These are phyloP conservation scores for Lasioglossum figueresi DNA, from an alignment of 2,888 invertebrate species.

Conservation along the genomic window DNA sequence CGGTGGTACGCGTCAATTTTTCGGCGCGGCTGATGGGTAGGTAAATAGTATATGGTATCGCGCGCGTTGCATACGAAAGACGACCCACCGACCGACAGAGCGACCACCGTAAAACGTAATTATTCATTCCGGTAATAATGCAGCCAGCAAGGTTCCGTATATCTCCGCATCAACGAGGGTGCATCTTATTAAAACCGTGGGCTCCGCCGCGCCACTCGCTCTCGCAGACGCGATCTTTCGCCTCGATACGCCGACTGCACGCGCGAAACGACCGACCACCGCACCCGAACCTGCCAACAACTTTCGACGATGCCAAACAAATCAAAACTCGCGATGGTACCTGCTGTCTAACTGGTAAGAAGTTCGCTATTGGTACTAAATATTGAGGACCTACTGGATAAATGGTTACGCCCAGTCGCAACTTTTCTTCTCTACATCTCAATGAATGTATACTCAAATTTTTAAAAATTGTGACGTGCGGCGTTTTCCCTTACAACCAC, in stretches of 20 bases:
- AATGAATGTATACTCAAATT: no score
- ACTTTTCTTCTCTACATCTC: no score
- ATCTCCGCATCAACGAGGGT: conserved; percentile 75
- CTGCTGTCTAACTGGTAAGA: not conserved
- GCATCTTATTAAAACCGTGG: conserved; percentile 77
- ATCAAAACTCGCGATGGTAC: not conserved
- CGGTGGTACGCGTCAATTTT: conserved; percentile 50
- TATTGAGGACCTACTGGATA: not conserved
- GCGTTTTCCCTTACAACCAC: no score
- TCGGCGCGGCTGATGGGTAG: conserved; percentile 10
- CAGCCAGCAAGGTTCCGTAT: conserved; percentile 60
- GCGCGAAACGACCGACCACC: not conserved
- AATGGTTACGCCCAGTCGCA: no score
- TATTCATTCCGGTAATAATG: conserved; percentile 76
- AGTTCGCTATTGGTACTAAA: not conserved
- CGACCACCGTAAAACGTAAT: conserved; percentile 69
- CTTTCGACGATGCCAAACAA: conserved; percentile 26
- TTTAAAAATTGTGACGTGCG: no score
- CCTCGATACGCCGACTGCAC: conserved; percentile 18
- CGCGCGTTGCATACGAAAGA: conserved; percentile 54
- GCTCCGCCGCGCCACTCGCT: not conserved
- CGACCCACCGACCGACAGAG: conserved; percentile 51
- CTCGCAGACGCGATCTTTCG: conserved; percentile 17
- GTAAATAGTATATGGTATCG: conserved; percentile 8
- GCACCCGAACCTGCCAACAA: not conserved